phyloP scores from a whole-genome alignment of 92 coral and sea anemone species.

The Umimayanthus kanabou region DNA sequence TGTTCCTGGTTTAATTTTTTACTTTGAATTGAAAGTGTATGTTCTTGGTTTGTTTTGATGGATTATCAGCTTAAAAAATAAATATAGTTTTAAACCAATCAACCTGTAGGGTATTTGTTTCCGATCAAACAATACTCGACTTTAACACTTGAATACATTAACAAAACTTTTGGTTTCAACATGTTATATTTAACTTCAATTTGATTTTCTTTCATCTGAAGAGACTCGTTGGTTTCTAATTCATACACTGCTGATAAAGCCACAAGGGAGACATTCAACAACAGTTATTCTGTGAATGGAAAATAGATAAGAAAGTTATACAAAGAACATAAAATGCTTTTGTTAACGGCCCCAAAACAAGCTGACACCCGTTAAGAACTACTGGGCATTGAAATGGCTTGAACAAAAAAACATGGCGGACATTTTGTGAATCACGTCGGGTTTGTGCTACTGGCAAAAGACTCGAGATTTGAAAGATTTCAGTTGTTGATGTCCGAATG shows the following conservation, averaged over 20 bases:
- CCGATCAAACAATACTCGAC: not conserved
- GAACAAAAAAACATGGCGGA: not conserved
- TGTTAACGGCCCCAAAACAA: slow-evolving; percentile 1
- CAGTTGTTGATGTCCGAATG: not conserved
- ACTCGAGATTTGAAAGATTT: not conserved
- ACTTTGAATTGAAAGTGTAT: not conserved
- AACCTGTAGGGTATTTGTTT: not conserved
- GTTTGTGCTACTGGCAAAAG: not conserved
- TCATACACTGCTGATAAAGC: not conserved
- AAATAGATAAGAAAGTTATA: slow-evolving; percentile 14
- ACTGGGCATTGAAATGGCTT: slow-evolving; percentile 12
- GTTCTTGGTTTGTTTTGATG: not conserved
- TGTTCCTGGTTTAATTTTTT: not conserved
- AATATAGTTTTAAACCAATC: not conserved
- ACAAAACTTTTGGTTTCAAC: not conserved
- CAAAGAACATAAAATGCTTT: slow-evolving; percentile 10
- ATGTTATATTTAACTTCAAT: not conserved
- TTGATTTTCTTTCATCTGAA: slow-evolving; percentile 4
- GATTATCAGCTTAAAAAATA: not conserved
- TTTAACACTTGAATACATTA: not conserved
- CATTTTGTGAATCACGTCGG: not conserved
- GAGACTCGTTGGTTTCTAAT: not conserved
- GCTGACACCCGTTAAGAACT: slow-evolving; percentile 11
- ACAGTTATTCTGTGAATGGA: slow-evolving; percentile 17
- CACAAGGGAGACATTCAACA: slow-evolving; percentile 15